Percentiles rank a stretch among this genome's conserved stretches.
phyloP scores from a whole-genome alignment of 2,888 invertebrate genomes.

The Troilus luridus region DNA sequence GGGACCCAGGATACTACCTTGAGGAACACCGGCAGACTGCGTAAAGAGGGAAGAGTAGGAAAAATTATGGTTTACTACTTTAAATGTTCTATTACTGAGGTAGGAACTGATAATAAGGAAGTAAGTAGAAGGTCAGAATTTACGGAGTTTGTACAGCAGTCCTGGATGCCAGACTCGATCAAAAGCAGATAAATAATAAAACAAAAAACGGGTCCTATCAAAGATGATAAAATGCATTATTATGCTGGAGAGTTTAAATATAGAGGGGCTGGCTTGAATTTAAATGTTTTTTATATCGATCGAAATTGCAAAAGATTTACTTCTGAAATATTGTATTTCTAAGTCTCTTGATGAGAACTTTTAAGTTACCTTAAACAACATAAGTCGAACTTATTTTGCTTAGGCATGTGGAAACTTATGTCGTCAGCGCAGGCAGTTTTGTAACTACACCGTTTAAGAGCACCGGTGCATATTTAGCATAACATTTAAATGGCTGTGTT shows the following conservation, averaged over 20 bases:
- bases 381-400: neutral
- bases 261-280: conserved; percentile 3
- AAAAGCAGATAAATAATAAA: neutral
- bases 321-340: neutral
- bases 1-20: too few relatives aligned
- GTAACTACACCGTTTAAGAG: neutral
- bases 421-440: neutral
- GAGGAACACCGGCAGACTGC: too few relatives aligned
- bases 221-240: conserved; percentile 12
- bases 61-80: too few relatives aligned
- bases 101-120: too few relatives aligned
- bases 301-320: neutral
- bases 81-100: too few relatives aligned
- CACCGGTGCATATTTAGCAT: neutral
- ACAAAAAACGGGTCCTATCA: neutral
- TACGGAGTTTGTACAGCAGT: too few relatives aligned
- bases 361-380: neutral
- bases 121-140: too few relatives aligned
- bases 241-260: neutral
- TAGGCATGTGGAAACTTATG: neutral
- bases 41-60: too few relatives aligned
- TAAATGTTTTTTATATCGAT: neutral
- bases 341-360: neutral
- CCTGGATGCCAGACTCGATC: too few relatives aligned
- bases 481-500: neutral